Base-by-base conservation (phyloP, 1,140 invertebrate species). In the Zeugodacus cucurbitae region DNA sequence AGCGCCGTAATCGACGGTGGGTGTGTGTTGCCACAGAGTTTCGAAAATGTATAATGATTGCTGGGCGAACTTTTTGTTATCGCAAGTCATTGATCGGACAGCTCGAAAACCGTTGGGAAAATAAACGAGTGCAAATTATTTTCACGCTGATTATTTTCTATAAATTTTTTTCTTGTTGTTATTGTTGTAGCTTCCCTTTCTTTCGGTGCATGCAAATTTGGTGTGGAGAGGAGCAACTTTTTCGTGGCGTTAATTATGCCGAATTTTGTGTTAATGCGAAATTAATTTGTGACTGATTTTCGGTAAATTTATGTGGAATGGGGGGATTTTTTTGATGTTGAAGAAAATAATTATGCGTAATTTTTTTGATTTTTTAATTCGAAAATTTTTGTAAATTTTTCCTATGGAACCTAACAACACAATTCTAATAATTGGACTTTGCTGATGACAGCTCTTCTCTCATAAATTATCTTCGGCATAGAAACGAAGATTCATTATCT, bases 251-350 rank as follows among this genome's bases (percentile, higher is more conserved):
- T 82, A 82, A 82, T 82, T 29, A 54, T 20, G 74, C 26, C n/a
- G 74, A 48, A 82, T 48, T 82, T 29, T 48, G 74, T 82, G 74
- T 82, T 48, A 82, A 82, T 26, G 74, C 8, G 74, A 48, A 54
- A 82, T 82, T 82, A 82, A 82, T 82, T 44, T 82, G 74, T 26
- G 74, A 1, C 20, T 41, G 0, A 29, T 74, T 74, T 22, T 74
- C 67, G 22, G 34, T 0, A 41, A 37, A 70, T 37, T 70, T 70
- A 34, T 37, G 67, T n/a, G n/a, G n/a, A n/a, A n/a, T n/a, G n/a
- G n/a, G n/a, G n/a, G n/a, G n/a, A n/a, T n/a, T n/a, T n/a, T n/a
- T n/a, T n/a, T n/a, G n/a, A n/a, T n/a, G n/a, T n/a, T n/a, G n/a
- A n/a, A n/a, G n/a, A n/a, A n/a, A n/a, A n/a, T n/a, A n/a, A n/a